These are phyloP conservation scores for Dinocampus coccinellae DNA, from an alignment of 2,888 invertebrate genomes.

Conservation along the genomic window DNA sequence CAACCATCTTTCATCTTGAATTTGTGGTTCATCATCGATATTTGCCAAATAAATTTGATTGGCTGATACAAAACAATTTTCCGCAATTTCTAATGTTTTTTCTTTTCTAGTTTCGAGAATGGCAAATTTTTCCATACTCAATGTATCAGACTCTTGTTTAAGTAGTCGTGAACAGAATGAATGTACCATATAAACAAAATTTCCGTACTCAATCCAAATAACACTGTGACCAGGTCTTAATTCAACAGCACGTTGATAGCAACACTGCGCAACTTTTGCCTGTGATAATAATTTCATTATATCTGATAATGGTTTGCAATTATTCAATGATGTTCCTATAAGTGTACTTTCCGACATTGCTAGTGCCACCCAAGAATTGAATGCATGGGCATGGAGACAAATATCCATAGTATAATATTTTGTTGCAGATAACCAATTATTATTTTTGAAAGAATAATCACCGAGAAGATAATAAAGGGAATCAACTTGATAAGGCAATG, in stretches of 20 bases:
- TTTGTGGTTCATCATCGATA: constrained; percentile 72
- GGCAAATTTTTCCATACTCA: constrained; percentile 82
- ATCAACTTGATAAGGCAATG: constrained; percentile 75
- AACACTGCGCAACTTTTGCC: constrained; percentile 81
- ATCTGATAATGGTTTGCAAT: constrained; percentile 74
- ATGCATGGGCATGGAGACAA: constrained; percentile 81
- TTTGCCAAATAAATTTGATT: constrained; percentile 75
- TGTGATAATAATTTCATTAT: constrained; percentile 74
- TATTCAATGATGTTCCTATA: constrained; percentile 85
- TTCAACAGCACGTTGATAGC: constrained; percentile 85
- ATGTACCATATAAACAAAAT: constrained; percentile 90
- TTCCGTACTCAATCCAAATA: constrained; percentile 92
- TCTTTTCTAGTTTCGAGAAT: constrained; percentile 83
- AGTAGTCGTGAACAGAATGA: constrained; percentile 90
- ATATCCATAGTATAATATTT: constrained; percentile 88
- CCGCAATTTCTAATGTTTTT: constrained; percentile 83
- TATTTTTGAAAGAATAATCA: constrained; percentile 92
- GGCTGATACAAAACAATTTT: constrained; percentile 82
- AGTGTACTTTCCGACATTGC: constrained; percentile 84
- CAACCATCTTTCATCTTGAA: constrained; percentile 90
- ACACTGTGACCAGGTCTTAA: constrained; percentile 81
- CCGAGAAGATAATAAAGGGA: constrained; percentile 92
- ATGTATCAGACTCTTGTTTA: constrained; percentile 83
- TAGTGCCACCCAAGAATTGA: constrained; percentile 95
- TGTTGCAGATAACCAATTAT: constrained; percentile 80